Percentiles rank a stretch among this genome's conserved stretches.
These are phyloP conservation scores for Brachyopa scutellaris DNA, from an alignment of 2,888 invertebrate genomes.

Conservation along the genomic window DNA sequence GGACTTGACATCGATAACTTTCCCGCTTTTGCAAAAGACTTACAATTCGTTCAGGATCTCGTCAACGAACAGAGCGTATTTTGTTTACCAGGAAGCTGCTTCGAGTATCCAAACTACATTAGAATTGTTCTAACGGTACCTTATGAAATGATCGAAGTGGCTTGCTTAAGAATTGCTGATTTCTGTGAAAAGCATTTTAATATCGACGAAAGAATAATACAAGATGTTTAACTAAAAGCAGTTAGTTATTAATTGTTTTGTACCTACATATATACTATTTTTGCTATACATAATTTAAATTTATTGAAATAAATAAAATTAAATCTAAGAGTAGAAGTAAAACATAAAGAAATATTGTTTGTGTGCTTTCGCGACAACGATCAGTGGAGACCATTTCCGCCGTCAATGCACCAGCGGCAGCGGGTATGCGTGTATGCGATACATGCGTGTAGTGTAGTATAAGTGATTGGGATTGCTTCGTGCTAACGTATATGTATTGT, in stretches of 20 bases:
- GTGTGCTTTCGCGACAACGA: too few species aligned
- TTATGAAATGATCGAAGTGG: conserved; percentile 90
- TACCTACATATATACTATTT: too few species aligned
- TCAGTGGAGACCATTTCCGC: too few species aligned
- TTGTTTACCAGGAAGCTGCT: conserved; percentile 97
- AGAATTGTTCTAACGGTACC: conserved; percentile 97
- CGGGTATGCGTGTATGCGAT: too few species aligned
- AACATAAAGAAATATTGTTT: too few species aligned
- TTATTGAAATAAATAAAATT: too few species aligned
- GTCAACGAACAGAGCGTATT: conserved; percentile 98
- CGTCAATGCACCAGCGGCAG: too few species aligned
- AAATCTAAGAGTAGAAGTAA: too few species aligned
- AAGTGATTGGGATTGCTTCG: too few species aligned
- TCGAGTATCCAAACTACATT: conserved; percentile 95
- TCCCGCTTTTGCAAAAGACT: conserved; percentile 90
- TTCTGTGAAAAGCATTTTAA: conserved; percentile 90
- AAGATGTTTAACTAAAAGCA: conserved; percentile 75
- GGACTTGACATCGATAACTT: conserved; percentile 90
- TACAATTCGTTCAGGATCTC: conserved; percentile 93
- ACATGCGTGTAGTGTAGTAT: too few species aligned
- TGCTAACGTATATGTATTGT: too few species aligned
- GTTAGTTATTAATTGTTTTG: conserved; percentile 33
- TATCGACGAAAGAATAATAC: conserved; percentile 76
- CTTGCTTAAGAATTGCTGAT: conserved; percentile 91
- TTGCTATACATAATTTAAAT: too few species aligned